A percentile compares a stretch with the other conserved stretches of the same genome.
Evolutionary conservation across 2,888 invertebrate genomes (phyloP).

Genomic region (Caenorhabditis angaria): DNA sequence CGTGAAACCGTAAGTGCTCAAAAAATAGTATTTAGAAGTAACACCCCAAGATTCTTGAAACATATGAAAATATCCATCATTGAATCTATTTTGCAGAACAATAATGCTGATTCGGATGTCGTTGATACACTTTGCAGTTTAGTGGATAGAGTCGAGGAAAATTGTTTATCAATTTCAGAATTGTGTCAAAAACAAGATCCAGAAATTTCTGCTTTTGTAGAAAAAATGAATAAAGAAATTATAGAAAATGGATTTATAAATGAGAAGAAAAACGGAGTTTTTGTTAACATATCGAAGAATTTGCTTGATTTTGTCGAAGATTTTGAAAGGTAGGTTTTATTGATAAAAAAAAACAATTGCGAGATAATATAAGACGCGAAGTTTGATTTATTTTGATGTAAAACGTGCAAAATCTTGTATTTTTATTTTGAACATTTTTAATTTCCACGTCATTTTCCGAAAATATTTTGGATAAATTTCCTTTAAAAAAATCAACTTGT

Average conservation of each 20-base stretch:
- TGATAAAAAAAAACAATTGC: too few relatives aligned
- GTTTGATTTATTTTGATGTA: too few relatives aligned
- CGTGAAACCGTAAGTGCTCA: neutral
- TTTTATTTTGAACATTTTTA: too few relatives aligned
- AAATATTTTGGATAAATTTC: too few relatives aligned
- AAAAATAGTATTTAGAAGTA: too few relatives aligned
- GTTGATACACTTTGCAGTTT: slow-evolving; percentile 14
- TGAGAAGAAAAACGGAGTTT: neutral
- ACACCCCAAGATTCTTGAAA: too few relatives aligned
- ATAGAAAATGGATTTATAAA: neutral
- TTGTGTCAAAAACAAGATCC: slow-evolving; percentile 18
- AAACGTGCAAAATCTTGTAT: too few relatives aligned
- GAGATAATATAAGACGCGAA: too few relatives aligned
- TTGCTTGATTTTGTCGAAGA: slow-evolving; percentile 26
- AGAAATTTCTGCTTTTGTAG: slow-evolving; percentile 15
- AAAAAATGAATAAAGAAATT: slow-evolving; percentile 28
- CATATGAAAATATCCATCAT: slow-evolving; percentile 8
- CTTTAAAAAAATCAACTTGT: neutral
- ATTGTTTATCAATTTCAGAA: slow-evolving; percentile 10
- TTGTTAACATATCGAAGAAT: slow-evolving; percentile 17
- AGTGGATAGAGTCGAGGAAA: slow-evolving; percentile 25
- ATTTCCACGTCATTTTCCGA: neutral
- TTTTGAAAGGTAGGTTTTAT: slow-evolving; percentile 17
- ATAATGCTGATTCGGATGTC: slow-evolving; percentile 16
- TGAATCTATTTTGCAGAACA: slow-evolving; percentile 8